These are phyloP conservation scores for Vanacampus margaritifer DNA, from an alignment of 2,113 vertebrate species.

Conservation along the genomic window DNA sequence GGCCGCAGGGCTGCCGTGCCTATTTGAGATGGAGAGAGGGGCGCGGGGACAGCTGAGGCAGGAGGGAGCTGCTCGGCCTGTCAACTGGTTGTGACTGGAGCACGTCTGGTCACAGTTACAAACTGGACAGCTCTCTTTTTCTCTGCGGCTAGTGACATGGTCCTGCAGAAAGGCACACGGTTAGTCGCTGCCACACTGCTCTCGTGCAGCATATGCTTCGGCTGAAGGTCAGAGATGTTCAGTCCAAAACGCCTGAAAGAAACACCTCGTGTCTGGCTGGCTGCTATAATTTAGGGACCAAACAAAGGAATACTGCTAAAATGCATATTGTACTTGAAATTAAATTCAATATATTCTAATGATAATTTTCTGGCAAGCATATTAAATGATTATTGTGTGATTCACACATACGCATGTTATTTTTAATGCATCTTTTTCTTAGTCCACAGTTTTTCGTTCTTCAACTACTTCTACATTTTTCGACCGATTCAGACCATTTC, in stretches of 20 bases:
- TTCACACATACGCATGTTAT: no score
- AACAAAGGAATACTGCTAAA: not conserved
- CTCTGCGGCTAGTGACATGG: conserved; percentile 61
- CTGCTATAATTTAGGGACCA: conserved; percentile 31
- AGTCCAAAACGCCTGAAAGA: conserved; percentile 63
- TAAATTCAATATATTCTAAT: not conserved
- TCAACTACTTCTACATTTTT: no score
- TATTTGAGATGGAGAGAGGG: conserved; percentile 40
- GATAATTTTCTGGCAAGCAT: not conserved
- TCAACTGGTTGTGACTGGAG: conserved; percentile 69
- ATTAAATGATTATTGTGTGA: not conserved
- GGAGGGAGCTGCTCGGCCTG: conserved; percentile 51
- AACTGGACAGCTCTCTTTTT: conserved; percentile 65
- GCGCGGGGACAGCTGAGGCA: not conserved
- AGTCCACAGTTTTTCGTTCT: no score
- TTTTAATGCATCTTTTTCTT: no score
- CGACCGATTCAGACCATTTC: no score
- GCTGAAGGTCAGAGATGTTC: conserved; percentile 71
- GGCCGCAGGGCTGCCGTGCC: conserved; percentile 58
- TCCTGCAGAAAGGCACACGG: conserved; percentile 55
- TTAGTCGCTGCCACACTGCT: conserved; percentile 49
- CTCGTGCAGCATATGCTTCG: conserved; percentile 68
- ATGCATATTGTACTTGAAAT: not conserved
- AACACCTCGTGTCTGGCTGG: conserved; percentile 46
- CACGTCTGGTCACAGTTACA: conserved; percentile 64